Conservation (phyloP, 1,140 invertebrate species). For the Trichomalopsis sarcophagae region DNA sequence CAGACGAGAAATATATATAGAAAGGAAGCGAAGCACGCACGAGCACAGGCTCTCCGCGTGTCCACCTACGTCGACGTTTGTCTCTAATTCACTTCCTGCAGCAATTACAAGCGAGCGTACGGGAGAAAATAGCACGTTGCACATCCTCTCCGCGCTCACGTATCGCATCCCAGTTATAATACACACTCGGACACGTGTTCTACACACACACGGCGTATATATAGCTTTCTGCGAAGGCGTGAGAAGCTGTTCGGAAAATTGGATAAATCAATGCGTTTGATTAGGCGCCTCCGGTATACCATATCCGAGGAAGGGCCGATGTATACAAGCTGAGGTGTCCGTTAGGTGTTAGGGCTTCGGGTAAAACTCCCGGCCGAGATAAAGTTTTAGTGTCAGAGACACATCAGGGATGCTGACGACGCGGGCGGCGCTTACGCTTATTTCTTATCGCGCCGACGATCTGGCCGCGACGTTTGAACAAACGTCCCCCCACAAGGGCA, state of each 20-base stretch:
- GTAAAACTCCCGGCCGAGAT: slow-evolving; percentile 59
- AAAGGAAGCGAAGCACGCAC: not conserved
- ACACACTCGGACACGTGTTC: not conserved
- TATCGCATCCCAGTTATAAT: not conserved
- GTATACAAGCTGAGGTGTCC: slow-evolving; percentile 54
- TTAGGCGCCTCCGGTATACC: not conserved
- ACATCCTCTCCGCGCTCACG: not conserved
- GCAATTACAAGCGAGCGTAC: slow-evolving; percentile 30
- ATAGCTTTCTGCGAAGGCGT: not conserved
- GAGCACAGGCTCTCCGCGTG: not conserved
- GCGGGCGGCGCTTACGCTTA: too few species aligned
- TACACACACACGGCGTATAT: too few species aligned
- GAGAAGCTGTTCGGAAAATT: slow-evolving; percentile 47
- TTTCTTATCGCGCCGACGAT: slow-evolving; percentile 67
- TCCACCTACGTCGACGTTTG: slow-evolving; percentile 22
- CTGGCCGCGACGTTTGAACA: slow-evolving; percentile 64
- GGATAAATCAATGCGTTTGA: slow-evolving; percentile 59
- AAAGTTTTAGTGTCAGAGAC: slow-evolving; percentile 1
- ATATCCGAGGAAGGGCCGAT: too few species aligned
- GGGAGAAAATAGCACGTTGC: not conserved
- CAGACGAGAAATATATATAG: slow-evolving; percentile 21
- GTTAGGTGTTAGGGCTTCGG: slow-evolving; percentile 63
- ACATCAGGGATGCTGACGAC: not conserved
- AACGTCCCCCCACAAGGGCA: not conserved
- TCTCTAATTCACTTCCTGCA: slow-evolving; percentile 48